These are phyloP conservation scores for Triops longicaudatus DNA, from an alignment of 1,140 invertebrate species.

Conservation along the genomic window DNA sequence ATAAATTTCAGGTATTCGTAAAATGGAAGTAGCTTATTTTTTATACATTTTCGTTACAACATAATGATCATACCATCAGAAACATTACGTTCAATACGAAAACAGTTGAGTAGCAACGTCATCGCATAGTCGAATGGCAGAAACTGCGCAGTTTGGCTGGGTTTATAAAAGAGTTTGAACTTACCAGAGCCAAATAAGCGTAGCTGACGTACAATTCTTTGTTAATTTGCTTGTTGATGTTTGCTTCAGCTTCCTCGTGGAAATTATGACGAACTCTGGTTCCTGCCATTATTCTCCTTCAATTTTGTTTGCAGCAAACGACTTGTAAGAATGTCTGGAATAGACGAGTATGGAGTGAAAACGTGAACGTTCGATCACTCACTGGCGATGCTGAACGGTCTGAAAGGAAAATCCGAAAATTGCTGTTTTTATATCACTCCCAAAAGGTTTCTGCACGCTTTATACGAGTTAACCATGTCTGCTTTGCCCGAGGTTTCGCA, in stretches of 20 bases:
- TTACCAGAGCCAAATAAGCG: slow-evolving; percentile 49
- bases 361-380: slow-evolving; percentile 24
- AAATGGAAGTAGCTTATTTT: too few species aligned
- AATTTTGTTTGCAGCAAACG: not conserved
- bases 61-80: too few species aligned
- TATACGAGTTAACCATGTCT: too few species aligned
- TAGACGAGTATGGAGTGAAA: not conserved
- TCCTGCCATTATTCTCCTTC: not conserved
- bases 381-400: slow-evolving; percentile 27
- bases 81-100: not conserved
- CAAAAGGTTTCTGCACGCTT: too few species aligned
- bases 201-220: slow-evolving; percentile 52
- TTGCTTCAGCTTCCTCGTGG: slow-evolving; percentile 46
- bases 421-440: not conserved
- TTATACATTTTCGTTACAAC: too few species aligned
- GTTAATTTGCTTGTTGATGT: slow-evolving; percentile 53
- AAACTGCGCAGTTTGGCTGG: not conserved
- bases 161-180: slow-evolving; percentile 21
- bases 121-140: not conserved
- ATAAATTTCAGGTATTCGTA: too few species aligned
- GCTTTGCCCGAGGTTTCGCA: too few species aligned
- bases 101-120: too few species aligned
- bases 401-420: too few species aligned
- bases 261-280: slow-evolving; percentile 44
- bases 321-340: not conserved